Evolutionary conservation across 2,797 vertebrate genomes (phyloP), one percentile per base, ranked within the genome.

Genomic region (Argyrosomus regius): DNA sequence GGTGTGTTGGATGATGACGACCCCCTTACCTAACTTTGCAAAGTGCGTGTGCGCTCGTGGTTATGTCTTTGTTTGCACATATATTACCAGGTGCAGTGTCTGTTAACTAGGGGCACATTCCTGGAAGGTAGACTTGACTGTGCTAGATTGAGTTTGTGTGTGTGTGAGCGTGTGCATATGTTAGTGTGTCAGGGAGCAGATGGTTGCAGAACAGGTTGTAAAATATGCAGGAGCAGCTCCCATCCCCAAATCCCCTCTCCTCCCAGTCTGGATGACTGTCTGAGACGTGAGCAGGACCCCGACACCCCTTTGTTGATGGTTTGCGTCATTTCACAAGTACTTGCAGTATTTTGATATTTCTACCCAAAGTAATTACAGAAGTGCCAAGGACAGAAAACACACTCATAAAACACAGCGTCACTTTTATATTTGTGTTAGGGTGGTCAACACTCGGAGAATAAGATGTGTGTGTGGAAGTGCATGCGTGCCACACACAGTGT

Each of bases 211-310:
- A 58, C 77, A 91, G 84, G 83, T 87, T 78, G 78, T 89, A 83
- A 91, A 92, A 91, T 92, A 89, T 92, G 83, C 87, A 92, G 80
- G 65, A 91, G 77, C 65, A 72, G 71, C 78, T 72, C 72, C 86
- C 70, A 67, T 80, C 66, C 78, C 62, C 61, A 66, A 71, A 75
- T 59, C 41, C 72, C 52, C 61, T 49, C 71, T 52, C 63, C 49
- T 88, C 79, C 87, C 56, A 49, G 81, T 65, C 71, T 88, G 66
- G 75, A 72, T 59, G 69, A 24, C 56, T 85, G 61, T 81, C 78
- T 88, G 80, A 73, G 72, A 60, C 61, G 52, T 13, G 24, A 69
- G 49, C 52, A 57, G 49, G 61, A 81, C 67, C 70, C 45, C 28
- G 4, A 41, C 65, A 67, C 52, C 50, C 0, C 48, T 58, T n/a